These are phyloP conservation scores for Nomada hirtipes DNA, from an alignment of 2,888 invertebrate species.

Conservation along the genomic window DNA sequence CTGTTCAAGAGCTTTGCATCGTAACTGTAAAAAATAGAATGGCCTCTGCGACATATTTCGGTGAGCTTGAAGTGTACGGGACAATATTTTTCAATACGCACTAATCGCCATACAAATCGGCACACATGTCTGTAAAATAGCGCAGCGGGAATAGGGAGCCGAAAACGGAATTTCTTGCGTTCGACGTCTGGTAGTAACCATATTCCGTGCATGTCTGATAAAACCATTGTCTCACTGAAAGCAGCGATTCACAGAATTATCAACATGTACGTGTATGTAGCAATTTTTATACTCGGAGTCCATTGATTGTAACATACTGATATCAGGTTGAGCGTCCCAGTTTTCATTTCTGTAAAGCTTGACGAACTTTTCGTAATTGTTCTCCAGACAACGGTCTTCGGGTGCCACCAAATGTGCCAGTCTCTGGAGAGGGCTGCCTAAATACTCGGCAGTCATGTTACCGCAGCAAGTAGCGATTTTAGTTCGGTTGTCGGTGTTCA, in stretches of 20 bases:
- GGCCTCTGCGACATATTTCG: no score
- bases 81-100: conserved; percentile 59
- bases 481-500: conserved; percentile 37
- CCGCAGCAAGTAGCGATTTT: conserved; percentile 70
- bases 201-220: conserved; percentile 95
- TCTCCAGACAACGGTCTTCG: conserved; percentile 50
- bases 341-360: conserved; percentile 39
- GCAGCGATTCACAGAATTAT: neutral
- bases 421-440: conserved; percentile 72
- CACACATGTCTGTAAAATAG: conserved; percentile 85
- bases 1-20: conserved; percentile 76
- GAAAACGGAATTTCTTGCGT: conserved; percentile 87
- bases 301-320: conserved; percentile 50
- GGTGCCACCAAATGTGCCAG: conserved; percentile 57
- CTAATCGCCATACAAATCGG: conserved; percentile 84
- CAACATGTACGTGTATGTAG: neutral
- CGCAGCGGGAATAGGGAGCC: conserved; percentile 85
- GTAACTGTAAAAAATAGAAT: conserved; percentile 69
- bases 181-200: conserved; percentile 93
- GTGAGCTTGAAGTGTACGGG: no score
- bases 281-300: neutral
- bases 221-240: conserved; percentile 90
- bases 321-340: conserved; percentile 55
- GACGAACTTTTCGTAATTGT: conserved; percentile 65
- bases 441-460: conserved; percentile 64